Conservation (phyloP, 2,888 invertebrate genomes). For the Cabera pusaria region DNA sequence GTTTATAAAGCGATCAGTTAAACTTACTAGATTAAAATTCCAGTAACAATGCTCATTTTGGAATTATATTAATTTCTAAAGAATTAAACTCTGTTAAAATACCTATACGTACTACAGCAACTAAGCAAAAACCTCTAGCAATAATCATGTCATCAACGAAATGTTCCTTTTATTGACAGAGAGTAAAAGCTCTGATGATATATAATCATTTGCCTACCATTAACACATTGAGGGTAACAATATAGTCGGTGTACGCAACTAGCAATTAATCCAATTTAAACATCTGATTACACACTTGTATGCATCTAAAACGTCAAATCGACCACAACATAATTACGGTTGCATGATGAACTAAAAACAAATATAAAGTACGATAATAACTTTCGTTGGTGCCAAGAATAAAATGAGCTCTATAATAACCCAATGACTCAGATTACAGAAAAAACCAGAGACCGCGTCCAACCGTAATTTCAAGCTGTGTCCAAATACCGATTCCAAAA, state of each 20-base stretch:
- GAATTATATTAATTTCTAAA: too few species aligned
- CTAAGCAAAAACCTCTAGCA: conserved; percentile 12
- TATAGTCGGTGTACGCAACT: conserved; percentile 37
- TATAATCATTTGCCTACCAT: conserved; percentile 47
- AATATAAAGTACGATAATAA: conserved; percentile 44
- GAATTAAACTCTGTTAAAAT: too few species aligned
- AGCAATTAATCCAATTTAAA: conserved; percentile 51
- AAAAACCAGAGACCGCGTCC: too few species aligned
- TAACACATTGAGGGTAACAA: conserved; percentile 51
- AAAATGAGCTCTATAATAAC: conserved; percentile 13
- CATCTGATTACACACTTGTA: conserved; percentile 40
- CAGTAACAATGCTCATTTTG: too few species aligned
- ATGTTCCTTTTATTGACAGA: conserved; percentile 44
- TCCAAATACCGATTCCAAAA: too few species aligned
- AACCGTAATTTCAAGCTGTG: too few species aligned
- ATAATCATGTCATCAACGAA: conserved; percentile 30
- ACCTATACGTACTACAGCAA: too few species aligned
- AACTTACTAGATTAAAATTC: too few species aligned
- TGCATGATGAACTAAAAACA: conserved; percentile 49
- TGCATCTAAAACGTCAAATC: conserved; percentile 36
- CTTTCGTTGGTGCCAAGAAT: conserved; percentile 26
- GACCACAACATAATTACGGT: conserved; percentile 36
- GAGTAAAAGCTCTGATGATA: conserved; percentile 55
- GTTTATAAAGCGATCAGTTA: too few species aligned
- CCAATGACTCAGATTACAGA: too few species aligned